Evolutionary conservation across 2,113 vertebrate genomes (phyloP), one percentile per base, ranked within the genome.

Genomic region (Microcebus tavaratra): DNA sequence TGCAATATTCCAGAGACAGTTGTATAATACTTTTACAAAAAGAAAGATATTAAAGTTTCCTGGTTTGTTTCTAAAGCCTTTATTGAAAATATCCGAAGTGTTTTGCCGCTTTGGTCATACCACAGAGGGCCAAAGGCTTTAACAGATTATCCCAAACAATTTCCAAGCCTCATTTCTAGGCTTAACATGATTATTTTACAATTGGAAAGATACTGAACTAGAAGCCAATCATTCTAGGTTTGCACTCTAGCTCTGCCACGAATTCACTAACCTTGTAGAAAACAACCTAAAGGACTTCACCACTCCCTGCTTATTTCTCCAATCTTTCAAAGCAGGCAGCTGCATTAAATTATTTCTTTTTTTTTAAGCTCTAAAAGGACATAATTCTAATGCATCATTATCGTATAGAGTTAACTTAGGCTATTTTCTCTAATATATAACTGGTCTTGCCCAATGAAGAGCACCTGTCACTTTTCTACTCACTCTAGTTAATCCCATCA

Each of bases 11-110:
- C 65, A 63, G 36, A 88, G 36, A 75, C 8, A 82, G 42, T 3
- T 93, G 12, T 79, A 3, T 4, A 80, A 48, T 5, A 0, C n/a
- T 83, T 94, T 91, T 34, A 95, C 53, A 78, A 83, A 81, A 93
- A 57, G 21, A 68, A 53, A 55, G 29, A 83, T 4, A 90, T 42
- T 75, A n/a, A 82, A 50, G 15, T 73, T 93, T 94, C 75, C 84
- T 72, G 36, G 31, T 91, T 94, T 94, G 21, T 73, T 93, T 79
- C 70, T 95, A 75, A 59, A 81, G 15, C 1, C 67, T 94, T 70
- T 79, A 29, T 23, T 68, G 67, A 92, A 94, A 94, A 92, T 57
- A 95, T 25, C 53, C 29, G n/a, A 39, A 79, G 80, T 88, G 15
- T 84, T 80, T 53, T 53, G 36, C 18, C 42, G 13, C 39, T 81